These are phyloP conservation scores for Uloborus plumipes DNA, from an alignment of 2,888 invertebrate species.

Conservation along the genomic window DNA sequence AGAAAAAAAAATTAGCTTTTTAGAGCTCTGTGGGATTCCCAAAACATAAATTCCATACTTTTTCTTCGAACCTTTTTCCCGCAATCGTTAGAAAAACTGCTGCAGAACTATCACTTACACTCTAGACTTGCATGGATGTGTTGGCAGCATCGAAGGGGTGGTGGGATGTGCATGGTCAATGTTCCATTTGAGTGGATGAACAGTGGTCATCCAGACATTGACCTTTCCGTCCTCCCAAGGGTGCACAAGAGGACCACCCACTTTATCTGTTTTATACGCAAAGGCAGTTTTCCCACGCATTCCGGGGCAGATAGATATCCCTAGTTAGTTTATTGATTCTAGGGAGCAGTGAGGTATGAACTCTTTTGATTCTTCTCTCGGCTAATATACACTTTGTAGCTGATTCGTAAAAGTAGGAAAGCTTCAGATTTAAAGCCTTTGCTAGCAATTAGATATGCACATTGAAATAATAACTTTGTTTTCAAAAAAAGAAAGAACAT, in stretches of 20 bases:
- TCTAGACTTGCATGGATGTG: background rate
- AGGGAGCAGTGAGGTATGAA: background rate
- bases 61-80: no score
- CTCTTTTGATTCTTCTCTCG: constrained; percentile 2
- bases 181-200: constrained; percentile 53
- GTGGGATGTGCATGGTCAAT: constrained; percentile 45
- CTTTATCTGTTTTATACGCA: constrained; percentile 30
- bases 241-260: constrained; percentile 38
- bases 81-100: background rate
- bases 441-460: no score
- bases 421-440: no score
- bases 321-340: constrained; percentile 50
- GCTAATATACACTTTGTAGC: background rate
- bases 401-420: no score
- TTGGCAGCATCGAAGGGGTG: background rate
- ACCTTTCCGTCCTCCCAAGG: constrained; percentile 46
- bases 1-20: no score
- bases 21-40: no score
- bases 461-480: no score
- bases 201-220: constrained; percentile 60
- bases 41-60: no score
- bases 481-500: no score
- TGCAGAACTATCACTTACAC: background rate
- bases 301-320: constrained; percentile 16
- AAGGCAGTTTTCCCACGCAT: constrained; percentile 58